Percentiles rank a stretch among this genome's conserved stretches.
Conservation (phyloP, 2,113 vertebrate genomes). For the Thunnus thynnus region DNA sequence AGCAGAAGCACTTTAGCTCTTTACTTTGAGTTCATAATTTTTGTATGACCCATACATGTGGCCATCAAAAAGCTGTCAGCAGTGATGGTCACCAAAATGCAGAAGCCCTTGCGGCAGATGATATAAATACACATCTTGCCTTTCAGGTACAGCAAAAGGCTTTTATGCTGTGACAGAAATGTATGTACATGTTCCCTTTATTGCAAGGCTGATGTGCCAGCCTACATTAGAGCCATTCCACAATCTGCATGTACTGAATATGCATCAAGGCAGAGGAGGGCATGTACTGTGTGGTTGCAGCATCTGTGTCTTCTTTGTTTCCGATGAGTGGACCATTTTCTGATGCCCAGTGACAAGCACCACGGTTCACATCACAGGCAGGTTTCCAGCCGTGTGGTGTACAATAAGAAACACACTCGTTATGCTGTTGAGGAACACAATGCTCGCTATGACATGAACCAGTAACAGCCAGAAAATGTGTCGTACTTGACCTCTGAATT, state of each 20-base stretch:
- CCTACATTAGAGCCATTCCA: conserved; percentile 46
- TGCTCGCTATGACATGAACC: not conserved
- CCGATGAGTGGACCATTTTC: conserved; percentile 43
- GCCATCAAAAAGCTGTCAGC: conserved; percentile 59
- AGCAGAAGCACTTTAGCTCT: conserved; percentile 37
- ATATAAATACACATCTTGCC: conserved; percentile 56
- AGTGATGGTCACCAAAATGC: conserved; percentile 53
- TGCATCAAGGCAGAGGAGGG: conserved; percentile 61
- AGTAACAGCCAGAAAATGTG: conserved; percentile 2
- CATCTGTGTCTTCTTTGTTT: conserved; percentile 64
- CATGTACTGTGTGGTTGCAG: conserved; percentile 42
- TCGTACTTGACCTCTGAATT: conserved; percentile 32
- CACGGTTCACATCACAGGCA: conserved; percentile 46
- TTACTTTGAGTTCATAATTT: conserved; percentile 63
- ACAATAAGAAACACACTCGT: conserved; percentile 21
- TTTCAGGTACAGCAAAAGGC: conserved; percentile 76
- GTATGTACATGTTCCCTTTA: conserved; percentile 47
- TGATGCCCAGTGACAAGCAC: conserved; percentile 54
- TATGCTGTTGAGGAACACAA: conserved; percentile 41
- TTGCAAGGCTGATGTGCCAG: conserved; percentile 51
- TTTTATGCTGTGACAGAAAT: conserved; percentile 66
- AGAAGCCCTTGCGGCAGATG: conserved; percentile 19
- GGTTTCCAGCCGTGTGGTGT: conserved; percentile 37
- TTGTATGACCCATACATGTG: conserved; percentile 63
- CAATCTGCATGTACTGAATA: conserved; percentile 63